Conservation (phyloP, 2,797 vertebrate species). For the Rhodeus uyekii region DNA sequence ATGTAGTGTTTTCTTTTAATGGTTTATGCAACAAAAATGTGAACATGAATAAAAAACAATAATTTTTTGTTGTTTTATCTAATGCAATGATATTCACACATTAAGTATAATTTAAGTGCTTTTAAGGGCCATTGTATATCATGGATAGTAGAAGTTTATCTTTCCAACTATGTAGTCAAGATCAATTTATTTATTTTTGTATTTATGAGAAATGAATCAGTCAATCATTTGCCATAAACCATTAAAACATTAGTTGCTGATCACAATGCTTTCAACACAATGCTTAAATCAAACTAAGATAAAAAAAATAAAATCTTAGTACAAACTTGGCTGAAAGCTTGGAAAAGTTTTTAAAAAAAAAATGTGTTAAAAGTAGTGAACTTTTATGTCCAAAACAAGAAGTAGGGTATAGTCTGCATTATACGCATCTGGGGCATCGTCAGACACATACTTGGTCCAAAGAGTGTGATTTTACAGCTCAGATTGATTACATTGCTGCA, state of each 20-base stretch:
- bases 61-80: background rate
- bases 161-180: background rate
- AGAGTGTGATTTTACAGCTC: background rate
- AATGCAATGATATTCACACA: background rate
- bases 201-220: background rate
- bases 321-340: background rate
- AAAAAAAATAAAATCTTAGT: too few species aligned
- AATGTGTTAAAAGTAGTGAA: too few species aligned
- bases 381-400: background rate
- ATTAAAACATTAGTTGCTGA: background rate
- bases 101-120: background rate
- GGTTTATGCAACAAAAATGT: too few species aligned
- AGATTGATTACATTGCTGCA: conserved; percentile 14
- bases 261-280: background rate
- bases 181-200: background rate
- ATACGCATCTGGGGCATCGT: background rate
- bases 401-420: background rate
- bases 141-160: too few species aligned
- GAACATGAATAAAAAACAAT: too few species aligned
- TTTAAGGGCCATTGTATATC: too few species aligned
- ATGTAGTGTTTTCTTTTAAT: background rate
- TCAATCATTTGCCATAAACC: background rate
- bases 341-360: too few species aligned
- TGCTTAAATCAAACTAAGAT: background rate
- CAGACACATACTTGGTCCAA: background rate